Conservation (phyloP, 2,113 vertebrate genomes). For the Ageneiosus marmoratus region DNA sequence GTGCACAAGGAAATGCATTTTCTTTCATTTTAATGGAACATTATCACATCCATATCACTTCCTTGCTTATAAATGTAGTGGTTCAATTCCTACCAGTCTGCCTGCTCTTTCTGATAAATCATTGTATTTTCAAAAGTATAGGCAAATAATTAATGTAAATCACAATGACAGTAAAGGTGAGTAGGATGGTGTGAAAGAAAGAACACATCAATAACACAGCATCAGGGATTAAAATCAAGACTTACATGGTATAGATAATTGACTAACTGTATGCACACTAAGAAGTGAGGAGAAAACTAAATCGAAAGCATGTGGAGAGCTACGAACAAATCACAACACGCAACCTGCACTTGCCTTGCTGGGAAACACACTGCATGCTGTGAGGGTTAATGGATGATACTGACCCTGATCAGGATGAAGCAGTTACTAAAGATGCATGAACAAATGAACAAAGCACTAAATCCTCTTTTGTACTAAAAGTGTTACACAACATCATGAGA, state of each 20-base stretch:
- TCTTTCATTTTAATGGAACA: background rate
- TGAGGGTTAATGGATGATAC: slow-evolving; percentile 9
- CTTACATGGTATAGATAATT: background rate
- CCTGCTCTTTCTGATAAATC: background rate
- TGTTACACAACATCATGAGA: background rate
- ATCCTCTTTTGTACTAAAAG: background rate
- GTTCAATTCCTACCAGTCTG: background rate
- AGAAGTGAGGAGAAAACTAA: background rate
- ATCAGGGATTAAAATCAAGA: too few relatives aligned
- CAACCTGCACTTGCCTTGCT: background rate
- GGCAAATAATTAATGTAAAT: background rate
- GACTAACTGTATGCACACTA: background rate
- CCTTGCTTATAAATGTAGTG: background rate
- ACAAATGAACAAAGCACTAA: background rate
- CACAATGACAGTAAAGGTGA: too few relatives aligned
- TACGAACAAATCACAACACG: background rate
- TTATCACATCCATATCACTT: background rate
- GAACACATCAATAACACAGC: too few relatives aligned
- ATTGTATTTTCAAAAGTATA: background rate
- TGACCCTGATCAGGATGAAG: background rate
- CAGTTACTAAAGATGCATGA: too few relatives aligned
- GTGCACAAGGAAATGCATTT: background rate
- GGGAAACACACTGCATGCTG: background rate
- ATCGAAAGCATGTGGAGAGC: background rate
- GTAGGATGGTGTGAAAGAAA: too few relatives aligned